phyloP scores from a whole-genome alignment of 2,888 invertebrate genomes.

The Pristionchus arcanus region DNA sequence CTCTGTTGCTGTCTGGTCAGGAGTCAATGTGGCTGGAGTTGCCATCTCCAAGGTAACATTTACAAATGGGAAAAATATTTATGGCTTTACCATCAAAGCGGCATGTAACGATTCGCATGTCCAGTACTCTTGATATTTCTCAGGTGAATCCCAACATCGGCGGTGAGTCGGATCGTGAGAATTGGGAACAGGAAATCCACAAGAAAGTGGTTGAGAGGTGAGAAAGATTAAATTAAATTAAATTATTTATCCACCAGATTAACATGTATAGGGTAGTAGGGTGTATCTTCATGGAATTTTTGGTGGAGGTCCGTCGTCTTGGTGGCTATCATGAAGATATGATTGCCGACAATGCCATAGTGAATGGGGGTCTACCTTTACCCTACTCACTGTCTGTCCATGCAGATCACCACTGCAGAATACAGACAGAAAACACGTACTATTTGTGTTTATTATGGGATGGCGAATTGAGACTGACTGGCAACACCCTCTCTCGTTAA shows the following conservation, averaged over 20 bases:
- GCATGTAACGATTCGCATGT: not conserved
- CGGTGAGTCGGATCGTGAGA: constrained; percentile 86
- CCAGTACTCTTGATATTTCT: not conserved
- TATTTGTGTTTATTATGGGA: not conserved
- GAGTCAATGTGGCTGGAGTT: constrained; percentile 93
- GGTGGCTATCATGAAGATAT: too few relatives aligned
- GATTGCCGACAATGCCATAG: not conserved
- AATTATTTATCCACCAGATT: too few relatives aligned
- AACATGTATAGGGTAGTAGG: too few relatives aligned
- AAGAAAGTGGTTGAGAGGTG: constrained; percentile 87
- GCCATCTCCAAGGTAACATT: constrained; percentile 83
- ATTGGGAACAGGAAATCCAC: constrained; percentile 87
- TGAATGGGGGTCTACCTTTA: not conserved
- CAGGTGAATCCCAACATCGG: constrained; percentile 89
- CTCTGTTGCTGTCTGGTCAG: constrained; percentile 93
- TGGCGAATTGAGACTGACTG: not conserved
- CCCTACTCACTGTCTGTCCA: not conserved
- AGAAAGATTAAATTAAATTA: too few relatives aligned
- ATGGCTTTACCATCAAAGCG: not conserved
- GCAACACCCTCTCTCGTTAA: not conserved
- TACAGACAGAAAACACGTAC: not conserved
- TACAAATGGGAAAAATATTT: too few relatives aligned
- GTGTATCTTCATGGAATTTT: too few relatives aligned
- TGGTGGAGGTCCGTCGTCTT: too few relatives aligned
- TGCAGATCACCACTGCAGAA: not conserved